These are phyloP conservation scores for Spilosoma lubricipeda DNA, from an alignment of 2,888 invertebrate species.

Conservation along the genomic window DNA sequence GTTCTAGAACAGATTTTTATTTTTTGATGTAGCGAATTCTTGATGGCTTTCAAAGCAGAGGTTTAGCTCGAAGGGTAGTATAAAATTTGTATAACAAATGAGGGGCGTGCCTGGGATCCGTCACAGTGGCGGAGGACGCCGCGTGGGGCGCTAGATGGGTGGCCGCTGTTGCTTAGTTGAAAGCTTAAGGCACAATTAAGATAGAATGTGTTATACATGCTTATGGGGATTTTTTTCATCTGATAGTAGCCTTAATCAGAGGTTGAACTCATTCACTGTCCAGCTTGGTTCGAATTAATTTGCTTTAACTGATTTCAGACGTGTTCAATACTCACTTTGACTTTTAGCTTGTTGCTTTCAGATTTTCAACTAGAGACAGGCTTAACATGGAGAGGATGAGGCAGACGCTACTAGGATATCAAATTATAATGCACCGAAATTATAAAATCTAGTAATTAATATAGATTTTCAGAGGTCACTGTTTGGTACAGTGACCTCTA, in stretches of 20 bases:
- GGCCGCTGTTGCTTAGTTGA: slow-evolving; percentile 61
- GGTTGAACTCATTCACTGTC: background rate
- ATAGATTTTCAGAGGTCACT: too few relatives aligned
- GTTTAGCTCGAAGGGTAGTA: slow-evolving; percentile 84
- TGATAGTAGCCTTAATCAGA: background rate
- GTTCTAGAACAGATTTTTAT: slow-evolving; percentile 12
- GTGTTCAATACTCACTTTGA: background rate
- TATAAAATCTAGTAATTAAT: too few relatives aligned
- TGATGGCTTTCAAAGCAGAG: slow-evolving; percentile 57
- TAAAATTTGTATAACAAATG: slow-evolving; percentile 87
- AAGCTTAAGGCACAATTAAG: slow-evolving; percentile 26
- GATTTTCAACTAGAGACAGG: background rate
- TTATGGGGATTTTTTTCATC: slow-evolving; percentile 2
- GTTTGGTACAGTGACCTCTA: too few relatives aligned
- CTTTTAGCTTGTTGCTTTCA: background rate
- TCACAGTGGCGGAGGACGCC: slow-evolving; percentile 80
- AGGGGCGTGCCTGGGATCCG: slow-evolving; percentile 83
- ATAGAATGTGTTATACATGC: slow-evolving; percentile 28
- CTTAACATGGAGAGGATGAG: background rate
- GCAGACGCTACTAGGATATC: background rate
- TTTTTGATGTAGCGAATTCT: slow-evolving; percentile 50
- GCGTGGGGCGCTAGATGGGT: slow-evolving; percentile 84
- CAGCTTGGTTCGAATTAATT: background rate
- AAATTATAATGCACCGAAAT: background rate
- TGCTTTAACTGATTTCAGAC: background rate